Percentiles rank a stretch among this genome's conserved stretches.
Evolutionary conservation across 2,113 vertebrate species (phyloP).

Genomic region (Prochilodus magdalenae): DNA sequence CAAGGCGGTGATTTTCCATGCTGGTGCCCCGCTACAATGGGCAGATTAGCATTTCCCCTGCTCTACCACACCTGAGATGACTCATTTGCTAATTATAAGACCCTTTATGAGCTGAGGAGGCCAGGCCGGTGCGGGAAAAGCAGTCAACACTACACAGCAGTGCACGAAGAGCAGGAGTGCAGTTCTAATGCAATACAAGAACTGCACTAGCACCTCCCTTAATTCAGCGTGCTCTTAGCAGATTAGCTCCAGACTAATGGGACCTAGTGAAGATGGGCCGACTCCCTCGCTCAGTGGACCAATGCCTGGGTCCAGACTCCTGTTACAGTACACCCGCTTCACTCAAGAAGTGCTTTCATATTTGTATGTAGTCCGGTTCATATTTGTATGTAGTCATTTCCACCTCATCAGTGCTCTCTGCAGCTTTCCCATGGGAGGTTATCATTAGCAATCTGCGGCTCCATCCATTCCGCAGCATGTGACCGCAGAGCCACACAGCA

Average conservation of each 20-base stretch:
- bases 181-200: neutral
- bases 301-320: neutral
- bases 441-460: conserved; percentile 31
- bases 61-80: neutral
- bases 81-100: neutral
- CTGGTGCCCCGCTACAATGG: neutral
- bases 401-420: neutral
- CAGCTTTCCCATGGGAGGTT: conserved; percentile 11
- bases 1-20: neutral
- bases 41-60: neutral
- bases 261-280: neutral
- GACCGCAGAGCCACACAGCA: neutral
- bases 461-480: neutral
- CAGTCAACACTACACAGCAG: neutral
- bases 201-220: neutral
- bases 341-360: neutral
- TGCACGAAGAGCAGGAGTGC: too few relatives aligned
- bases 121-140: neutral
- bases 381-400: conserved; percentile 6
- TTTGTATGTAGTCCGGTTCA: conserved; percentile 1
- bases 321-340: neutral
- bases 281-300: neutral
- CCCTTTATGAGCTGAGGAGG: neutral
- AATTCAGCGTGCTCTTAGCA: neutral
- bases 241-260: neutral